A percentile compares a stretch with the other conserved stretches of the same genome.
These are phyloP conservation scores for Carlito syrichta DNA, from an alignment of 2,113 vertebrate species.

Conservation along the genomic window DNA sequence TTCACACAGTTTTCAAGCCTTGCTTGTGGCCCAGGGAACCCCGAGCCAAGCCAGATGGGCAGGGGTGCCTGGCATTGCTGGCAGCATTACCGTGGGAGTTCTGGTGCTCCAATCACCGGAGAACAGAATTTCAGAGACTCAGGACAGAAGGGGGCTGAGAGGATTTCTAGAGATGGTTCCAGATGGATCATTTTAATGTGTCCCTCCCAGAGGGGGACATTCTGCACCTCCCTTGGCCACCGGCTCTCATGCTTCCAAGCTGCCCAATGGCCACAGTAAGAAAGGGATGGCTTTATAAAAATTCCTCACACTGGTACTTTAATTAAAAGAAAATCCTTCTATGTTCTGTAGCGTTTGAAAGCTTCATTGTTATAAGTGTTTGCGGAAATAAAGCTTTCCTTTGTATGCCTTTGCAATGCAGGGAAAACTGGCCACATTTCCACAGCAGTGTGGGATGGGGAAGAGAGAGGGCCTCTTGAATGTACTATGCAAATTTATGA, in stretches of 20 bases:
- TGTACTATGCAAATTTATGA: slow-evolving; percentile 67
- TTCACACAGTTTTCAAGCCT: background rate
- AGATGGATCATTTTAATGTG: slow-evolving; percentile 9
- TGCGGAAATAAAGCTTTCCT: slow-evolving; percentile 54
- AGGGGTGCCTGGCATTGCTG: background rate
- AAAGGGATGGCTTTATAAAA: slow-evolving; percentile 28
- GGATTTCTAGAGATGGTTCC: background rate
- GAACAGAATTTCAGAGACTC: background rate
- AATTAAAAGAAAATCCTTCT: slow-evolving; percentile 65
- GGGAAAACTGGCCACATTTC: slow-evolving; percentile 47
- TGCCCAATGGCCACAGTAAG: background rate
- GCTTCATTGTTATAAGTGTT: slow-evolving; percentile 45
- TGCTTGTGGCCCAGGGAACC: background rate
- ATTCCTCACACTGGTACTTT: slow-evolving; percentile 37
- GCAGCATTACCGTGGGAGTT: background rate
- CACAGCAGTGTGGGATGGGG: background rate
- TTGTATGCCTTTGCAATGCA: slow-evolving; percentile 45
- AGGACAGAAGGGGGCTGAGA: background rate
- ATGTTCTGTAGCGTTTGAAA: slow-evolving; percentile 49
- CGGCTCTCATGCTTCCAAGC: background rate
- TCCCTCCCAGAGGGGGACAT: background rate
- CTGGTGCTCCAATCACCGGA: background rate
- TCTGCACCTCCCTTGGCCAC: background rate
- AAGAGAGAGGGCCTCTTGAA: slow-evolving; percentile 1
- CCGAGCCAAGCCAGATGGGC: slow-evolving; percentile 2